Evolutionary conservation across 1,140 invertebrate genomes (phyloP), one percentile per base, ranked within the genome.

Genomic region (Drusus annulatus): DNA sequence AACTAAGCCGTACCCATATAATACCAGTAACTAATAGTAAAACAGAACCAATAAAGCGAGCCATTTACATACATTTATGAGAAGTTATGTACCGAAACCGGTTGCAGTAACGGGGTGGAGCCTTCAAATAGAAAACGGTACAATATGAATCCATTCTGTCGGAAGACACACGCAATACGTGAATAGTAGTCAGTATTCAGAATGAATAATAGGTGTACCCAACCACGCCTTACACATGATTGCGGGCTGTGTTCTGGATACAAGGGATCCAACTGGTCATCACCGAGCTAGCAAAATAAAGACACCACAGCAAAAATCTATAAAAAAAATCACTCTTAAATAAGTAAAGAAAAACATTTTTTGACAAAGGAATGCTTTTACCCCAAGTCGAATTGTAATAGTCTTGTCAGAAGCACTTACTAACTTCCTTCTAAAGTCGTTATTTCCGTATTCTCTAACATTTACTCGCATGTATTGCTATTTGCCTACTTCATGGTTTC

Each of bases 181-280:
- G 69, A 74, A 74, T 74, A 74, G 69, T 74, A 74, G 69, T 74
- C 60, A 63, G 76, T 69, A 69, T 78, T 78, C 65, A 78, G 63
- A 78, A 78, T 78, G 76, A 78, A 62, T 78, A 78, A 78, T 78
- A 45, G 76, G 65, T 69, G 76, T 69, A 69, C 8, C 56, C 65
- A 62, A 62, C 62, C 63, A 69, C 76, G 76, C 76, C 76, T 62
- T 69, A 51, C 65, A 68, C 76, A 78, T 78, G 54, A 78, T 78
- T 68, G 76, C 76, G 31, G 58, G 19, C 71, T 74, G 54, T 74
- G 52, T 56, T 56, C 51, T 13, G 52, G 69, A 54, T 54, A 23
- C 69, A 74, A 21, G 3, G 19, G 1, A 74, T 23, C 10, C 2
- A 23, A 23, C 21, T 74, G 50, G 52, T 54, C 52, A 74, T 13